Evolutionary conservation across 2,888 invertebrate species (phyloP), one percentile per base, ranked within the genome.

Genomic region (Cloeon dipterum): DNA sequence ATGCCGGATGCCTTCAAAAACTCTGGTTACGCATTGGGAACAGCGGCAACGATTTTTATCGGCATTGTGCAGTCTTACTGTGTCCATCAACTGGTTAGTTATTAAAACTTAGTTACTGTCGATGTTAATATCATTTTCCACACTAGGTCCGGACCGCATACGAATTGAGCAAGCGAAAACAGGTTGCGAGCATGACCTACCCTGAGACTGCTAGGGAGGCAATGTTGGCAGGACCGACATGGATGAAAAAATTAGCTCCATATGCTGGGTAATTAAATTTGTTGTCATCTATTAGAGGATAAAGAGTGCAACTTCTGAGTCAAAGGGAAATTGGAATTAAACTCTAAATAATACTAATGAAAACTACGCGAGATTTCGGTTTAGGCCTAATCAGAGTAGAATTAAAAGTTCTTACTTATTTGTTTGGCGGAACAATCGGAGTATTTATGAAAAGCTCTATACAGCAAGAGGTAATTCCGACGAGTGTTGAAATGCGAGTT

Each of bases 11-110:
- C 88, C 1, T 79, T 89, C 52, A 65, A 69, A 46, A 71, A 88
- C 52, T 68, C 88, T 0, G 89, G 89, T 3, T 73, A 81, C 46
- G 60, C 70, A 40, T 69, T 88, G 3, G 93, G 93, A 8, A 52
- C 72, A 2, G 57, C 81, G 16, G 83, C 85, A 5, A 77, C 93
- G 0, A 54, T 83, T 10, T 48, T 83, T 3, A 82, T 96, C 45
- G 93, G 91, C 1, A 55, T 79, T 19, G 67, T 94, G 23, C 89
- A 89, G 58, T 81, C 88, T 4, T 91, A 93, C 57, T 93, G 93
- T 52, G 89, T 94, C 57, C 85, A 91, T 52, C 63, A 89, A 42
- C 61, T 96, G 43, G 71, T 89, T 17, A 69, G 66, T 25, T n/a
- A 10, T 25, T 8, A 10, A 25, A 25, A 25, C 25, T 25, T 25